phyloP scores from a whole-genome alignment of 2,113 vertebrate genomes.

The Chroicocephalus ridibundus region DNA sequence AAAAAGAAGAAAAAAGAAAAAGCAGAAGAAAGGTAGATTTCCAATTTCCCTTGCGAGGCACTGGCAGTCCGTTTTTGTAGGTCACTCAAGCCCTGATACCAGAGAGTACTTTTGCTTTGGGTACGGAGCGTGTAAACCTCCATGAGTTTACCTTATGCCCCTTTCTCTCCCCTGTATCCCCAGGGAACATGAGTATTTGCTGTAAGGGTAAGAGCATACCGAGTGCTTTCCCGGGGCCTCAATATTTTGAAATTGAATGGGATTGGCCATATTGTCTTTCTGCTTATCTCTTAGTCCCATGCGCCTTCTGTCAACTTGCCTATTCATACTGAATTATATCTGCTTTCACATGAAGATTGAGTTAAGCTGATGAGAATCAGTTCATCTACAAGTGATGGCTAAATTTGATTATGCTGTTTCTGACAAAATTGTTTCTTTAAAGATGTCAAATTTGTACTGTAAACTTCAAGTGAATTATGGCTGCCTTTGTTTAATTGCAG shows the following conservation, averaged over 20 bases:
- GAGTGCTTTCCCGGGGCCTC: neutral
- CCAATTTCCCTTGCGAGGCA: neutral
- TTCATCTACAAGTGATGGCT: neutral
- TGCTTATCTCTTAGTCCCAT: neutral
- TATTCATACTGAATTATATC: neutral
- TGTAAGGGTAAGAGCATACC: neutral
- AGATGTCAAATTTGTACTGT: neutral
- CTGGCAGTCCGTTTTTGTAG: neutral
- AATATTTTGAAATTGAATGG: neutral
- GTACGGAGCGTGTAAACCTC: neutral
- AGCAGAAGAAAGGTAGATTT: neutral
- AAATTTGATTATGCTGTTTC: neutral
- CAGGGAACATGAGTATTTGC: neutral
- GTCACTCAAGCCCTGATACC: neutral
- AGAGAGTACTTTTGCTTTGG: neutral
- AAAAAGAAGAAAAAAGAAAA: neutral
- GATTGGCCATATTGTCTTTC: neutral
- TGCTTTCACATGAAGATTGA: neutral
- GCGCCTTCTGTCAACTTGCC: neutral
- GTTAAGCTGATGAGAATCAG: neutral
- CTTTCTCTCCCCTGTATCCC: neutral
- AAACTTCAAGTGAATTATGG: neutral
- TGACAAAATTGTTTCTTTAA: neutral
- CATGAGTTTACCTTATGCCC: accelerated
- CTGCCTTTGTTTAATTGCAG: neutral